phyloP scores from a whole-genome alignment of 2,113 vertebrate species.

The Limanda limanda region DNA sequence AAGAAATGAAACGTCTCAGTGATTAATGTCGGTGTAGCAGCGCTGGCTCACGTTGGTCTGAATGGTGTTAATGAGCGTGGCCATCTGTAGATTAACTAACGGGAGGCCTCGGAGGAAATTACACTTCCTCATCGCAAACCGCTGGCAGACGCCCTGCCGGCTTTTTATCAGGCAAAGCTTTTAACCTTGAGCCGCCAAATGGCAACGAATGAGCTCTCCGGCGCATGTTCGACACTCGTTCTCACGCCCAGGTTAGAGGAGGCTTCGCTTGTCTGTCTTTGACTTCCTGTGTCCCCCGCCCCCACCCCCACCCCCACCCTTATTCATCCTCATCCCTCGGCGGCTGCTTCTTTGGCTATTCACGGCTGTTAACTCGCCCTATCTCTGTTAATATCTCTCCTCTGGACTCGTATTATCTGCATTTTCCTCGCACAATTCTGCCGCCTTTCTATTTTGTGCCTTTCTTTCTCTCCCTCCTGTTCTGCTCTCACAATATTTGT shows the following conservation, averaged over 20 bases:
- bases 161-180: slow-evolving; percentile 79
- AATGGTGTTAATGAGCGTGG: slow-evolving; percentile 80
- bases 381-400: slow-evolving; percentile 56
- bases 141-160: slow-evolving; percentile 67
- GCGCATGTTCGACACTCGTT: slow-evolving; percentile 66
- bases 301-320: neutral
- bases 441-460: slow-evolving; percentile 58
- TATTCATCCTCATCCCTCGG: slow-evolving; percentile 44
- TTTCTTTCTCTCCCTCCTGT: slow-evolving; percentile 61
- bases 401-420: slow-evolving; percentile 58
- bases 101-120: slow-evolving; percentile 76
- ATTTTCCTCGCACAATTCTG: slow-evolving; percentile 45
- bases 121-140: slow-evolving; percentile 71
- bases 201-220: slow-evolving; percentile 71
- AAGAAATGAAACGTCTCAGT: slow-evolving; percentile 75
- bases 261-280: slow-evolving; percentile 48
- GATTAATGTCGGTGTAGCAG: slow-evolving; percentile 77
- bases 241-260: slow-evolving; percentile 67
- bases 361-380: slow-evolving; percentile 50
- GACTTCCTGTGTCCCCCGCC: slow-evolving; percentile 38
- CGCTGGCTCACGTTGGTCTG: slow-evolving; percentile 75
- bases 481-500: slow-evolving; percentile 77
- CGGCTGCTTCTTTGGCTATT: slow-evolving; percentile 46
- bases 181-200: slow-evolving; percentile 82
- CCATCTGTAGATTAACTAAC: slow-evolving; percentile 82